Percentiles rank a stretch among this genome's conserved stretches.
These are phyloP conservation scores for Agrochola lota DNA, from an alignment of 2,888 invertebrate species.

Conservation along the genomic window DNA sequence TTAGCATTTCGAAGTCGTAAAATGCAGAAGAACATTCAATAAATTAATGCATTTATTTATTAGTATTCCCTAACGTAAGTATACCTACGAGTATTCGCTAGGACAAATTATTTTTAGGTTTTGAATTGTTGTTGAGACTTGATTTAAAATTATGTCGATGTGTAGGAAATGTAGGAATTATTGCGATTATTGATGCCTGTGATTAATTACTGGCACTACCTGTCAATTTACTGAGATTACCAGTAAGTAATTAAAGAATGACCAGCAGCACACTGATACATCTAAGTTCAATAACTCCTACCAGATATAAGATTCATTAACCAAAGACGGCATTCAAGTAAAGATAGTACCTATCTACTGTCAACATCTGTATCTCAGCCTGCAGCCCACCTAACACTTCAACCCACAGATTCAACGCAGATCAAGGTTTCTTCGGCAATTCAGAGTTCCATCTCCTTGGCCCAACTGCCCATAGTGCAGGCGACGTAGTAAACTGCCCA, in stretches of 20 bases:
- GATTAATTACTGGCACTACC: neutral
- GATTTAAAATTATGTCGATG: neutral
- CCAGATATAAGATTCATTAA: neutral
- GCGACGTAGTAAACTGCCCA: slow-evolving; percentile 26
- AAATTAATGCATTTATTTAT: neutral
- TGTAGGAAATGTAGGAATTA: too few relatives aligned
- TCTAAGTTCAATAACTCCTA: neutral
- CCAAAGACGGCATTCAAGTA: neutral
- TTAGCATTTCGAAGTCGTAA: neutral
- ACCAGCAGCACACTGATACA: neutral
- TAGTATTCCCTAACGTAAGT: neutral
- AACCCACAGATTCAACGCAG: slow-evolving; percentile 36
- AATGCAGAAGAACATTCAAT: neutral
- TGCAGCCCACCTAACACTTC: slow-evolving; percentile 33
- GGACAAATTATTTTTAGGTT: neutral
- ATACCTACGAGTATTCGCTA: too few relatives aligned
- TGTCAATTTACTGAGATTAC: neutral
- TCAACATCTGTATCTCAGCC: neutral
- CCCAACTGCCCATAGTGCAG: slow-evolving; percentile 29
- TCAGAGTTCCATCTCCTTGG: slow-evolving; percentile 56
- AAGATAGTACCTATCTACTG: neutral
- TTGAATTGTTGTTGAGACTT: neutral
- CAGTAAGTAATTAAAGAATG: neutral
- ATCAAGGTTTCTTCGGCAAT: slow-evolving; percentile 50
- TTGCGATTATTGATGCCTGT: neutral